These are phyloP conservation scores for Lepidocolaptes lacrymiger DNA, from an alignment of 2,797 vertebrate species.

Conservation along the genomic window DNA sequence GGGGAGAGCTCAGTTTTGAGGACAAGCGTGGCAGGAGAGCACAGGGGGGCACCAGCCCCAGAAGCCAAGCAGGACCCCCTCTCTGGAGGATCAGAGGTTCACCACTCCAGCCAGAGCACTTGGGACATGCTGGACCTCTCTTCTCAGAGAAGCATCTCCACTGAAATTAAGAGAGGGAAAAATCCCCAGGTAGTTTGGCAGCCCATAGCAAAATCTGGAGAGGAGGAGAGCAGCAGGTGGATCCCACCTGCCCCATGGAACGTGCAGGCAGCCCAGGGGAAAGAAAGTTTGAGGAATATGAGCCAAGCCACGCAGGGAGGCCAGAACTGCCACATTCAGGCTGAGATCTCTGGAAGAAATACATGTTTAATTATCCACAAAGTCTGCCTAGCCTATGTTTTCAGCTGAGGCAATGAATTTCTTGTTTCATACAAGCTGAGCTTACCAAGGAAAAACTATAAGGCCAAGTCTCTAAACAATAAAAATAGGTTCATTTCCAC, in stretches of 20 bases:
- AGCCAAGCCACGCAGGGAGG: not conserved
- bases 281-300: not conserved
- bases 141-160: not conserved
- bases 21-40: not conserved
- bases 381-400: not conserved
- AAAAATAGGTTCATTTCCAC: not conserved
- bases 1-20: not conserved
- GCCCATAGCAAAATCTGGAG: not conserved
- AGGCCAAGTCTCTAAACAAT: not conserved
- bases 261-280: not conserved
- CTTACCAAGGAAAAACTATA: not conserved
- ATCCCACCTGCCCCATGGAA: not conserved
- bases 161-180: not conserved
- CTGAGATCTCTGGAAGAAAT: not conserved
- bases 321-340: not conserved
- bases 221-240: not conserved
- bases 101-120: not conserved
- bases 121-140: not conserved
- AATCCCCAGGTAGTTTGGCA: not conserved
- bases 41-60: accelerated
- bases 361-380: not conserved
- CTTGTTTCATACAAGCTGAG: not conserved
- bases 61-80: not conserved
- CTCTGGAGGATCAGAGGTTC: accelerated
- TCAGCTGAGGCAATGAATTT: not conserved